Evolutionary conservation across 2,797 vertebrate species (phyloP).

Genomic region (Lagocephalus sceleratus): DNA sequence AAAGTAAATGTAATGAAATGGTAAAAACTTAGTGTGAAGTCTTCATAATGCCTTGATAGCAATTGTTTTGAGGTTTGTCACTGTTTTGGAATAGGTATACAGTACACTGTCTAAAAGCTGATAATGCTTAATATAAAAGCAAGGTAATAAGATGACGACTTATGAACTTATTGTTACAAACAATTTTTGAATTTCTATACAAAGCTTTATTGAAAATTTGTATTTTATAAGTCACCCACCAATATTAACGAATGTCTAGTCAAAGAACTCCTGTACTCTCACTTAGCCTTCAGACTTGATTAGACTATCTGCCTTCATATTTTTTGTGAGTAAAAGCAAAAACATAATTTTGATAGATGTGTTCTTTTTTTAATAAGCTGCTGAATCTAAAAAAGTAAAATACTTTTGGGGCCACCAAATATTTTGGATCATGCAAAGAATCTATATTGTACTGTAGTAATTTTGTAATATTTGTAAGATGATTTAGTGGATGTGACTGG

Average conservation of each 20-base stretch:
- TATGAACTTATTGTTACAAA: constrained; percentile 65
- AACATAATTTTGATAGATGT: constrained; percentile 89
- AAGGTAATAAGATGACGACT: constrained; percentile 76
- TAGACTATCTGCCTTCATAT: constrained; percentile 84
- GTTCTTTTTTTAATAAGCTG: constrained; percentile 83
- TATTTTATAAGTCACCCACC: constrained; percentile 82
- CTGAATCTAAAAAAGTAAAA: constrained; percentile 87
- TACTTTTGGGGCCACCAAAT: constrained; percentile 97
- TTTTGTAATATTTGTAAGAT: constrained; percentile 99
- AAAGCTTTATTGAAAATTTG: constrained; percentile 82
- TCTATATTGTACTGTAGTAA: constrained; percentile 99
- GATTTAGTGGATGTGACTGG: constrained; percentile 94
- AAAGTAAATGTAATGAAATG: constrained; percentile 17
- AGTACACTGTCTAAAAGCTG: constrained; percentile 44
- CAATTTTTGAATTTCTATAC: constrained; percentile 61
- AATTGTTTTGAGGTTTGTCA: constrained; percentile 54
- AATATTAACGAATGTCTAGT: constrained; percentile 79
- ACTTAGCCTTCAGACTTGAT: constrained; percentile 83
- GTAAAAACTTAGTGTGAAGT: constrained; percentile 55
- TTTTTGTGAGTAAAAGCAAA: constrained; percentile 82
- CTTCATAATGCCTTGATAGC: constrained; percentile 68
- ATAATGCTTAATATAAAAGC: constrained; percentile 49
- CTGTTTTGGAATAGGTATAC: constrained; percentile 49
- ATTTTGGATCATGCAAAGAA: constrained; percentile 99
- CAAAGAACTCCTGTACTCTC: constrained; percentile 80